These are phyloP conservation scores for Zaprionus taronus DNA, from an alignment of 1,140 invertebrate species.

Conservation along the genomic window DNA sequence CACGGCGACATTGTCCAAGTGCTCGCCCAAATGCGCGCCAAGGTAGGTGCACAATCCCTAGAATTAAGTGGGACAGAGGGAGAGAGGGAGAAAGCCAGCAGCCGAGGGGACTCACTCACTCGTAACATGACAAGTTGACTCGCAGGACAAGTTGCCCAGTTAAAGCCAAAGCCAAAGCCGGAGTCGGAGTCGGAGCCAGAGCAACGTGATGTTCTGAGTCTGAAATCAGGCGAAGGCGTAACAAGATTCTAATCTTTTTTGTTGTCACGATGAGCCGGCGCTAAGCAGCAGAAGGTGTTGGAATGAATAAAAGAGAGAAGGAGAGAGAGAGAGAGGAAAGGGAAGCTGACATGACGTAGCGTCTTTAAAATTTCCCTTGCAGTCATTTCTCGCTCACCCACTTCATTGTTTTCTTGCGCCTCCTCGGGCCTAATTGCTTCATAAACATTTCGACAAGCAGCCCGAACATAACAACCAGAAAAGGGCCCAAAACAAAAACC, in stretches of 20 bases:
- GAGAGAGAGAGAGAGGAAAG: background rate
- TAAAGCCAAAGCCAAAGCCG: background rate
- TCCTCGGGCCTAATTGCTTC: conserved; percentile 78
- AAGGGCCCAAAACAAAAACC: conserved; percentile 24
- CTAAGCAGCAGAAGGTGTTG: conserved; percentile 43
- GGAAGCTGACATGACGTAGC: conserved; percentile 40
- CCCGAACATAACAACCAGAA: conserved; percentile 55
- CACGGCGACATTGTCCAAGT: conserved; percentile 88
- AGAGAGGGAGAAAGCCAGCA: background rate
- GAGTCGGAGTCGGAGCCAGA: background rate
- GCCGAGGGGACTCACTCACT: conserved; percentile 13
- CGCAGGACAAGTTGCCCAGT: background rate
- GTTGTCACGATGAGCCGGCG: conserved; percentile 75
- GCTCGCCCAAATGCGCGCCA: conserved; percentile 84
- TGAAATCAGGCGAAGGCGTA: conserved; percentile 71
- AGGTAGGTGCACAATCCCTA: conserved; percentile 77
- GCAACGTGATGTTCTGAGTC: conserved; percentile 21
- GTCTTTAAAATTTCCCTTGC: conserved; percentile 72
- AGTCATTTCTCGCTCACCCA: conserved; percentile 55
- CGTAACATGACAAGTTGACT: conserved; percentile 55
- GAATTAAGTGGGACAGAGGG: background rate
- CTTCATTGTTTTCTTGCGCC: conserved; percentile 73
- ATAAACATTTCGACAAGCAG: conserved; percentile 79
- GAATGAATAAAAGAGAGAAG: background rate
- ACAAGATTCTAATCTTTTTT: conserved; percentile 77